A percentile compares a stretch with the other conserved stretches of the same genome.
Evolutionary conservation across 2,113 vertebrate species (phyloP).

Genomic region (Serinus canaria): DNA sequence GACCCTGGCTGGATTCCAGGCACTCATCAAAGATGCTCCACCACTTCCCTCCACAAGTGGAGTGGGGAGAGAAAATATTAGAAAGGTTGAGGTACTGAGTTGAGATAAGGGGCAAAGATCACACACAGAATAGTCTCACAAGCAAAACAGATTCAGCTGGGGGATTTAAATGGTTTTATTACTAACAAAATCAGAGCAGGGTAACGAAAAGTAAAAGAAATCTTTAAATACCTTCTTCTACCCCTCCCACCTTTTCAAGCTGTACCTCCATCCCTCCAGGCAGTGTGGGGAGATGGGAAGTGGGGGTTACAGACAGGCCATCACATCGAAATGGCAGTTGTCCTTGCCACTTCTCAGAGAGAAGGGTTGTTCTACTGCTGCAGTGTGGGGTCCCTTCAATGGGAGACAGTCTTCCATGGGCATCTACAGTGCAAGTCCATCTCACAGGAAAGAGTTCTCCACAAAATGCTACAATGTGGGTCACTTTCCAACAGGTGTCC

Average conservation of each 20-base stretch:
- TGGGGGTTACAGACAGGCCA: background rate
- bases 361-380: background rate
- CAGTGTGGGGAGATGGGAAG: background rate
- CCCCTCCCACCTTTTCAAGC: background rate
- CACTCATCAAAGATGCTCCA: background rate
- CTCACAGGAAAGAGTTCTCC: background rate
- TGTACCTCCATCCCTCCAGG: background rate
- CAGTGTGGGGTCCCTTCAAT: background rate
- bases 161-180: background rate
- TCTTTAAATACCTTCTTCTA: background rate
- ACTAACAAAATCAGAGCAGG: background rate
- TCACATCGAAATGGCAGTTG: background rate
- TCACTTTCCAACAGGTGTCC: background rate
- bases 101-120: background rate
- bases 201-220: background rate
- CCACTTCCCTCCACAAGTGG: background rate
- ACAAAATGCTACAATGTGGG: background rate
- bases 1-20: background rate
- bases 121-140: background rate
- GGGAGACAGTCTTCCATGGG: background rate
- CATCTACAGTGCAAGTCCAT: too few species aligned
- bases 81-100: background rate
- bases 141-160: background rate
- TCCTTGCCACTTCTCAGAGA: accelerated
- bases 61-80: background rate